phyloP scores from a whole-genome alignment of 1,140 invertebrate species.

The Dendrolimus punctatus region DNA sequence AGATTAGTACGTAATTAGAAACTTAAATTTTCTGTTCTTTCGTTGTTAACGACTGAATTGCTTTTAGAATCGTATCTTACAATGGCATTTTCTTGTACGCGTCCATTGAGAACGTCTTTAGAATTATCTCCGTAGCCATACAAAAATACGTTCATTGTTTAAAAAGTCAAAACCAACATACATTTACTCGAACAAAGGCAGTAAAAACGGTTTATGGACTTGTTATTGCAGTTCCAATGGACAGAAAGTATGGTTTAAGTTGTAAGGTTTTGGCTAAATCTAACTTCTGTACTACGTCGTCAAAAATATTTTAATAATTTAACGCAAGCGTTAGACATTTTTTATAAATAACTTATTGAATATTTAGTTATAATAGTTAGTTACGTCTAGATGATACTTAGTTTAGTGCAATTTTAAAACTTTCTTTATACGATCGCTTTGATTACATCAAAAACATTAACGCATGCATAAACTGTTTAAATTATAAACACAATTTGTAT shows the following conservation, averaged over 20 bases:
- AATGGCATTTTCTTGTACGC: slow-evolving; percentile 16
- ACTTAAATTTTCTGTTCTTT: background rate
- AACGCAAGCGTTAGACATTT: too few species aligned
- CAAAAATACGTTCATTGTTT: slow-evolving; percentile 67
- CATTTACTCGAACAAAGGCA: slow-evolving; percentile 69
- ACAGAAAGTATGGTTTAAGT: slow-evolving; percentile 32
- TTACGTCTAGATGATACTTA: too few species aligned
- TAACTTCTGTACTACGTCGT: background rate
- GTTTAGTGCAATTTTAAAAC: too few species aligned
- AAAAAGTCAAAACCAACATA: slow-evolving; percentile 69
- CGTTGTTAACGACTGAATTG: background rate
- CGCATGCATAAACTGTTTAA: too few species aligned
- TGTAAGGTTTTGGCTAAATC: background rate
- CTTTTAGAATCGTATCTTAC: slow-evolving; percentile 2
- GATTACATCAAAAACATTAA: too few species aligned
- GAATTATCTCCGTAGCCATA: slow-evolving; percentile 48
- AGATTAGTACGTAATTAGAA: too few species aligned
- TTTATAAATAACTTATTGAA: too few species aligned
- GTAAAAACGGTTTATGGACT: slow-evolving; percentile 71
- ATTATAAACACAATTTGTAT: too few species aligned
- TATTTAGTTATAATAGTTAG: too few species aligned
- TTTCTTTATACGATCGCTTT: too few species aligned
- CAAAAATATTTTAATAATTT: too few species aligned
- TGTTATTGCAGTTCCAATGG: slow-evolving; percentile 65
- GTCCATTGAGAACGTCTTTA: slow-evolving; percentile 38